Evolutionary conservation across 2,888 invertebrate genomes (phyloP).

Genomic region (Apodemia mormo): DNA sequence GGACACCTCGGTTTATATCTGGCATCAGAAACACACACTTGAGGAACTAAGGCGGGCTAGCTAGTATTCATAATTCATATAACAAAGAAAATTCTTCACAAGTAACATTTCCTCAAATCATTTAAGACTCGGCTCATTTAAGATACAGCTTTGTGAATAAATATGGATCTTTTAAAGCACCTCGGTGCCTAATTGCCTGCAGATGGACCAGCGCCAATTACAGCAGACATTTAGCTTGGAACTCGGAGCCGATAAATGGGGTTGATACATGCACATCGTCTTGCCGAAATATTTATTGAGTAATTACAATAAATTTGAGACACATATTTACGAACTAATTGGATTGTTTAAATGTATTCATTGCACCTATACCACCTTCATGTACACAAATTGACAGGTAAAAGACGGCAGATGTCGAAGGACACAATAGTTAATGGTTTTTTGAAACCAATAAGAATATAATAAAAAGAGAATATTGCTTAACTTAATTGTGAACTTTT

Average conservation of each 20-base stretch:
- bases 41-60: too few species aligned
- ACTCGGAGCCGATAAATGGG: constrained; percentile 55
- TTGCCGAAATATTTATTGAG: constrained; percentile 50
- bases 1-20: too few species aligned
- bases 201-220: constrained; percentile 78
- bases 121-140: constrained; percentile 12
- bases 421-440: too few species aligned
- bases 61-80: too few species aligned
- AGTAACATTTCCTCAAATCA: not conserved
- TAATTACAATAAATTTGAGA: constrained; percentile 16
- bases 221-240: constrained; percentile 59
- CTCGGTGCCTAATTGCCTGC: constrained; percentile 72
- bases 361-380: not conserved
- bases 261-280: constrained; percentile 52
- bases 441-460: too few species aligned
- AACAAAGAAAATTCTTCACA: not conserved
- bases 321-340: constrained; percentile 1
- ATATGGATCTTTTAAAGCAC: constrained; percentile 76
- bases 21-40: too few species aligned
- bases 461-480: too few species aligned
- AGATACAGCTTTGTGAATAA: constrained; percentile 46
- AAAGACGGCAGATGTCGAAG: too few species aligned
- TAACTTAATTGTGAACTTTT: too few species aligned
- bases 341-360: not conserved
- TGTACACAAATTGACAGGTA: not conserved